A percentile compares a stretch with the other conserved stretches of the same genome.
Conservation (phyloP, 2,888 invertebrate genomes). For the Mimumesa dahlbomi region DNA sequence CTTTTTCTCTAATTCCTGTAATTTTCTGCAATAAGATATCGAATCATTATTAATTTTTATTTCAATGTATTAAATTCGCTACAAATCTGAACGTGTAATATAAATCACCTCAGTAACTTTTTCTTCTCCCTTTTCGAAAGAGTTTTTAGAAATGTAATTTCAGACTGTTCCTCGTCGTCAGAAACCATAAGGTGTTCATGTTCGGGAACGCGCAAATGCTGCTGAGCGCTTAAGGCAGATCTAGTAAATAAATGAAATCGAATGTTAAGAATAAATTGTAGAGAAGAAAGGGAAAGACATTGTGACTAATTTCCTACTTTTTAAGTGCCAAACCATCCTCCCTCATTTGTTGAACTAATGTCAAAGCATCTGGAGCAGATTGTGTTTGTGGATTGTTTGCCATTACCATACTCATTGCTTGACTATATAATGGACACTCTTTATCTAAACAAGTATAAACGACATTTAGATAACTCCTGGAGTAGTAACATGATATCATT, state of each 20-base stretch:
- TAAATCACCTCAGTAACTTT: constrained; percentile 93
- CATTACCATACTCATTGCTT: constrained; percentile 91
- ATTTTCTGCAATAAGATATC: constrained; percentile 81
- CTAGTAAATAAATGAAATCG: too few relatives aligned
- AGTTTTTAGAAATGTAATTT: constrained; percentile 90
- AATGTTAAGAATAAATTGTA: neutral
- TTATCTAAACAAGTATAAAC: constrained; percentile 89
- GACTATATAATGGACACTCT: constrained; percentile 96
- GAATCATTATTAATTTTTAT: constrained; percentile 12
- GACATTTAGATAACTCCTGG: too few relatives aligned
- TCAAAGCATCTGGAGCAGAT: constrained; percentile 85
- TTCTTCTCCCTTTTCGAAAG: constrained; percentile 94
- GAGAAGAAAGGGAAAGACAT: neutral
- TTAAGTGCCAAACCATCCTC: constrained; percentile 95
- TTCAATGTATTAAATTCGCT: neutral
- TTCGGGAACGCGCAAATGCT: constrained; percentile 84
- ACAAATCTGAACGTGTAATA: constrained; percentile 81
- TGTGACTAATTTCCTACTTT: constrained; percentile 79
- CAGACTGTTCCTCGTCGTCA: constrained; percentile 83
- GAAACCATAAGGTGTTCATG: constrained; percentile 80
- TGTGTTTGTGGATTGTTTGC: constrained; percentile 83
- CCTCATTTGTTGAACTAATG: constrained; percentile 93
- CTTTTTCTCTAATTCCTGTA: constrained; percentile 86
- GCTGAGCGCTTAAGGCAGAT: constrained; percentile 79
- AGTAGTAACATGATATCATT: constrained; percentile 5